These are phyloP conservation scores for Glaucomys volans DNA, from an alignment of 2,113 vertebrate species.

Conservation along the genomic window DNA sequence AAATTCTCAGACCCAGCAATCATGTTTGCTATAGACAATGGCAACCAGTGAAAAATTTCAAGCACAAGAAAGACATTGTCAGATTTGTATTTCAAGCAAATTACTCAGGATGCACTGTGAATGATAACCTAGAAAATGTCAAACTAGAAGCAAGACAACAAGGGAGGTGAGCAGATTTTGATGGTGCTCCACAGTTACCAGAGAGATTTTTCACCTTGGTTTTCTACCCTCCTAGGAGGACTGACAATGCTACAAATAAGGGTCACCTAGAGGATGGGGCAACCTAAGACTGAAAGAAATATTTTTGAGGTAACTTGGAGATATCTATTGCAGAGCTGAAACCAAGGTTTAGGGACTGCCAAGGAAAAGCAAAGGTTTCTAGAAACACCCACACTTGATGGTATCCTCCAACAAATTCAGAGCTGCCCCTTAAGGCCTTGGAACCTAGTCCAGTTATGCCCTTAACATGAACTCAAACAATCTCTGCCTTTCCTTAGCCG, in stretches of 20 bases:
- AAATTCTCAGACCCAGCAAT: background rate
- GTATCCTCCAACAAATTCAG: background rate
- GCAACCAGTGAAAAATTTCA: background rate
- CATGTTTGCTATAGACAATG: background rate
- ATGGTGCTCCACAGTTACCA: background rate
- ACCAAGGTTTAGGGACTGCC: background rate
- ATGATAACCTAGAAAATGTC: background rate
- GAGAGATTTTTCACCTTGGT: background rate
- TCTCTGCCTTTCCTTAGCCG: background rate
- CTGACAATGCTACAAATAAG: background rate
- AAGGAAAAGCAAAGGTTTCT: background rate
- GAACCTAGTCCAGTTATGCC: background rate
- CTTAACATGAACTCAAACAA: background rate
- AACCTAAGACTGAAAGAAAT: background rate
- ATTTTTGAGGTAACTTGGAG: background rate
- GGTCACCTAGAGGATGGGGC: too few species aligned
- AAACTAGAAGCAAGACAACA: background rate
- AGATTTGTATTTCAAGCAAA: conserved; percentile 26
- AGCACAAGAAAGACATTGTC: background rate
- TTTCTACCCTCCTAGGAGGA: background rate
- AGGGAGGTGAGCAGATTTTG: background rate
- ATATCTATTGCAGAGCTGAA: background rate
- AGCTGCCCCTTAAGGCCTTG: background rate
- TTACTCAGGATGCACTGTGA: background rate
- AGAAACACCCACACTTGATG: background rate